Base-by-base conservation (phyloP, 2,888 invertebrate genomes). In the Calameuta idolon region DNA sequence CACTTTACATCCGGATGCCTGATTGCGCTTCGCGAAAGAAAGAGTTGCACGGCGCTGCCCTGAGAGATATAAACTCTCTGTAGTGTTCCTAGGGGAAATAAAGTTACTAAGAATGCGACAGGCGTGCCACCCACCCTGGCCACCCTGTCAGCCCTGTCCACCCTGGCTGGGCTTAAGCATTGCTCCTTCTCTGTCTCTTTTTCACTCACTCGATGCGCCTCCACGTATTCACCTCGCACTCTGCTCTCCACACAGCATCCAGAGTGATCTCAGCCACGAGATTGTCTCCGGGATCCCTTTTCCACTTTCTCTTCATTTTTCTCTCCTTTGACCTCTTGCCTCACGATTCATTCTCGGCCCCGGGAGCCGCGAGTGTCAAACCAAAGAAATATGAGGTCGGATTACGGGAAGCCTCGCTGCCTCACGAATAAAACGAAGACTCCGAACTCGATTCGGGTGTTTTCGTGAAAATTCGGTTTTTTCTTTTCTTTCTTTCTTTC, bases 1-100 rank as follows among this genome's bases (percentile, higher is more conserved):
- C 23, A 34, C 71, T 71, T 34, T 33, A 71, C 71, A 71, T 71
- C 71, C 71, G 71, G 34, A 34, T 31, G 71, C 71, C 33, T 71
- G 71, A 71, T 71, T 71, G 71, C 31, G 33, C 31, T 5, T 71
- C 55, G 69, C 69, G 74, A 74, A 55, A 37, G 68, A 78, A 81
- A 81, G 79, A 79, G 78, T 55, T 76, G 77, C 75, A 77, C 77
- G 78, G 77, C 76, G 77, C 77, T 79, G 76, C 55, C 71, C 71
- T 69, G 30, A 76, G 73, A 77, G 79, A 71, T 79, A 80, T 80
- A 80, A 81, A 80, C 81, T 80, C 79, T 76, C 74, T 34, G 78
- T 55, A 80, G 79, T 76, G 79, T 69, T 80, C 82, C 82, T 82
- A 75, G 79, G 82, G 82, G 82, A 82, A 82, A 82, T 82, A 82